Percentiles rank a stretch among this genome's conserved stretches.
Evolutionary conservation across 2,113 vertebrate species (phyloP).

Genomic region (Rana temporaria): DNA sequence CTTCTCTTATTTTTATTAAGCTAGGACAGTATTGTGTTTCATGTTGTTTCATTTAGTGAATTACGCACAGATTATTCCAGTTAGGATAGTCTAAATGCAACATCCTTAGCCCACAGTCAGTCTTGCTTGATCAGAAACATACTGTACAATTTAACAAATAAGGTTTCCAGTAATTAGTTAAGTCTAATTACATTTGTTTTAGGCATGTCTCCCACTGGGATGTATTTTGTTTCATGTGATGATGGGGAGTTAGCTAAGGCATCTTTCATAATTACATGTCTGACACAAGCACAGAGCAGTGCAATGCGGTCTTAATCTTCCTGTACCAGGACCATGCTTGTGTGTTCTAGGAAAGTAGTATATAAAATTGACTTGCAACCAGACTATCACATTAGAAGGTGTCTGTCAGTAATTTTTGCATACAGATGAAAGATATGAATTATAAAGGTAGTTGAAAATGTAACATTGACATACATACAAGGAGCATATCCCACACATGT

Average conservation of each 20-base stretch:
- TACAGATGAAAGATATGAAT: no score
- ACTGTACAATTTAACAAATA: neutral
- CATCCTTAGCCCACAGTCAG: neutral
- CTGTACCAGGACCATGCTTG: no score
- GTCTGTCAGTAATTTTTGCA: no score
- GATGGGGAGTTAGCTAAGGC: neutral
- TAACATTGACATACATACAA: no score
- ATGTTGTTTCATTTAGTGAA: neutral
- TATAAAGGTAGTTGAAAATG: no score
- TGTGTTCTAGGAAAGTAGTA: no score
- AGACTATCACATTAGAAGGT: no score
- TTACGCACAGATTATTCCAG: neutral
- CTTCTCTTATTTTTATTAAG: conserved; percentile 15
- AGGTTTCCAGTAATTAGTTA: conserved; percentile 3
- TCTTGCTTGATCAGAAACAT: conserved; percentile 15
- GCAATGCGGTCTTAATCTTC: neutral
- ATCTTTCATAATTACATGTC: neutral
- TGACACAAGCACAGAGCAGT: neutral
- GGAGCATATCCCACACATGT: no score
- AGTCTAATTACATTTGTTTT: conserved; percentile 44
- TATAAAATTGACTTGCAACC: no score
- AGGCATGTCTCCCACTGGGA: conserved; percentile 17
- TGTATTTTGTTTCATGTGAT: conserved; percentile 1
- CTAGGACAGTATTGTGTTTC: neutral
- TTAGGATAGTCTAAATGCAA: conserved; percentile 20